phyloP scores from a whole-genome alignment of 2,113 vertebrate species.

The Gallinago paraguaiae region DNA sequence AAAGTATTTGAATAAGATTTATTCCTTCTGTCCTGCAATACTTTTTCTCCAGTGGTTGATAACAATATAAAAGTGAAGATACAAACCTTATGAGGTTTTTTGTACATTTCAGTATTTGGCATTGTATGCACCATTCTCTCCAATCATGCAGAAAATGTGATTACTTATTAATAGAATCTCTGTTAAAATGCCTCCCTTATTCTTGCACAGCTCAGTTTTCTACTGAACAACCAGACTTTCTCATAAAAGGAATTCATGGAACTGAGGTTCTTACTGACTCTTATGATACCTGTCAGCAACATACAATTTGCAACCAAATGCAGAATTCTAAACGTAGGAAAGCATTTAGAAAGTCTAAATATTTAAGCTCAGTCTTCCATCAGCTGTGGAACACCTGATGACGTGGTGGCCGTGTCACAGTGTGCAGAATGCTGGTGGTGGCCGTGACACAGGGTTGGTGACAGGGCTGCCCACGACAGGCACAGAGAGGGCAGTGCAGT shows the following conservation, averaged over 20 bases:
- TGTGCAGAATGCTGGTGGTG: not conserved
- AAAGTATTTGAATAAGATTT: not conserved
- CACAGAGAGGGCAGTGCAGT: rapidly evolving
- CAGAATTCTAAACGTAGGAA: not conserved
- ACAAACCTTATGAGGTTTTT: not conserved
- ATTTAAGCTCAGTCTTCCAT: not conserved
- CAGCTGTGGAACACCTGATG: not conserved
- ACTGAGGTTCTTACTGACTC: not conserved
- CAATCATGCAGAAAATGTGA: not conserved
- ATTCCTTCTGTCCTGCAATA: not conserved
- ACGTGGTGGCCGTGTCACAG: not conserved
- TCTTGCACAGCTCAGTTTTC: not conserved
- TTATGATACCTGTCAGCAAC: not conserved
- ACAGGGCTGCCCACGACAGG: rapidly evolving
- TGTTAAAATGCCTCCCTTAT: not conserved
- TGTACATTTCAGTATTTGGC: not conserved
- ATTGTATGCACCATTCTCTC: not conserved
- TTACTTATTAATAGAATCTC: not conserved
- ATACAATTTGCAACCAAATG: not conserved
- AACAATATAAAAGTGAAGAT: not conserved
- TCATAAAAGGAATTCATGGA: not conserved
- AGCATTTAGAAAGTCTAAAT: not conserved
- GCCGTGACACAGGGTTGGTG: too few species aligned
- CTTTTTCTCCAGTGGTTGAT: not conserved
- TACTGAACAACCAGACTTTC: not conserved